phyloP scores from a whole-genome alignment of 2,113 vertebrate genomes.

The Tupaia tana region DNA sequence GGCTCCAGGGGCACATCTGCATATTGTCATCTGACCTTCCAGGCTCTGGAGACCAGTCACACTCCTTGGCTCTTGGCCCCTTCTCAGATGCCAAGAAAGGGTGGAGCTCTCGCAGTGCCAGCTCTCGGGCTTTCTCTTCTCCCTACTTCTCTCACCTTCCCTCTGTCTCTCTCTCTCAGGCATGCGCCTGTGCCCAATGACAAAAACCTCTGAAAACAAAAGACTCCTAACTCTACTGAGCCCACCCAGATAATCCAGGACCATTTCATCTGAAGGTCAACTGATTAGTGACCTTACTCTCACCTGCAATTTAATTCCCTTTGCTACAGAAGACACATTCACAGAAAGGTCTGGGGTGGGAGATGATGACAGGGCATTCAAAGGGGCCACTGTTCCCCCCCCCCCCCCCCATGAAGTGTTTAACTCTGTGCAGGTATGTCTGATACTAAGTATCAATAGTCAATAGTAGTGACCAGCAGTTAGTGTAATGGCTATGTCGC shows the following conservation, averaged over 20 bases:
- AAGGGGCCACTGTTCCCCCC: not conserved
- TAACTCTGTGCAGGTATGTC: not conserved
- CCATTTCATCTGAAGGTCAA: not conserved
- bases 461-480: too few relatives aligned
- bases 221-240: not conserved
- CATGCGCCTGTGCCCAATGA: too few relatives aligned
- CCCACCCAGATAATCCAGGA: not conserved
- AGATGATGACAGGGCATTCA: not conserved
- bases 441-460: not conserved
- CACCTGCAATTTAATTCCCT: not conserved
- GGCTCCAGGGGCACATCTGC: not conserved
- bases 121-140: not conserved
- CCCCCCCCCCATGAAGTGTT: not conserved
- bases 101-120: not conserved
- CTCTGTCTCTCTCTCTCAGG: too few relatives aligned
- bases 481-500: too few relatives aligned
- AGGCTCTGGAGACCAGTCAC: not conserved
- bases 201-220: too few relatives aligned
- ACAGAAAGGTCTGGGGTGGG: too few relatives aligned
- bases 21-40: not conserved
- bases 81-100: not conserved
- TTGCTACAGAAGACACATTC: not conserved
- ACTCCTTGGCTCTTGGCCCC: not conserved
- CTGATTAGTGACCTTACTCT: not conserved
- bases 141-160: not conserved